A percentile compares a stretch with the other conserved stretches of the same genome.
Conservation (phyloP, 2,888 invertebrate species). For the Magallana nippona region DNA sequence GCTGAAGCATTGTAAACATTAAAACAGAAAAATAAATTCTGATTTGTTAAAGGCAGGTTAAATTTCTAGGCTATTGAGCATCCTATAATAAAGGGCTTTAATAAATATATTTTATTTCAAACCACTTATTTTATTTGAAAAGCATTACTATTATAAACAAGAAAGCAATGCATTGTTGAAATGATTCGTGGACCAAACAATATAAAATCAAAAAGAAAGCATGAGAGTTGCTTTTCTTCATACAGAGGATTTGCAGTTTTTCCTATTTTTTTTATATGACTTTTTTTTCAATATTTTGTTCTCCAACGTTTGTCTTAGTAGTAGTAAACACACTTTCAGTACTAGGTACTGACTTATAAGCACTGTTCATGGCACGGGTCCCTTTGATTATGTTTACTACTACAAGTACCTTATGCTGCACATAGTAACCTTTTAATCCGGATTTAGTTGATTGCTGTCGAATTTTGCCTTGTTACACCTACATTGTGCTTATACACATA, state of each 20-base stretch:
- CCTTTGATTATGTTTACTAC: background rate
- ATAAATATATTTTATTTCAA: no score
- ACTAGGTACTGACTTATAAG: background rate
- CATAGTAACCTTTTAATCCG: background rate
- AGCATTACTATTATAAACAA: no score
- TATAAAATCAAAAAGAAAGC: slow-evolving; percentile 29
- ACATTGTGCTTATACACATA: slow-evolving; percentile 32
- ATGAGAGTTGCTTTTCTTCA: slow-evolving; percentile 14
- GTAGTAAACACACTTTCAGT: slow-evolving; percentile 17
- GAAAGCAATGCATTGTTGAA: no score
- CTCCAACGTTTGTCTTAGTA: background rate
- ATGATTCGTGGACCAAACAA: slow-evolving; percentile 9
- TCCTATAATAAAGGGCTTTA: no score
- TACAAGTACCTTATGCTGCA: slow-evolving; percentile 1
- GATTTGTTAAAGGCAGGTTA: no score
- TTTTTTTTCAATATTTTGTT: background rate
- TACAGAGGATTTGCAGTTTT: background rate
- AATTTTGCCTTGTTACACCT: slow-evolving; percentile 58
- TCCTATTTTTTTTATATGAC: background rate
- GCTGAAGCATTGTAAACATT: no score
- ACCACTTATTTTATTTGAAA: no score
- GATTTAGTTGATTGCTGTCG: slow-evolving; percentile 59
- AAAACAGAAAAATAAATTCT: no score
- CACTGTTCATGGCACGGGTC: background rate
- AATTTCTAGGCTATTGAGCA: no score